Evolutionary conservation across 2,113 vertebrate genomes (phyloP).

Genomic region (Ctenomys sociabilis): DNA sequence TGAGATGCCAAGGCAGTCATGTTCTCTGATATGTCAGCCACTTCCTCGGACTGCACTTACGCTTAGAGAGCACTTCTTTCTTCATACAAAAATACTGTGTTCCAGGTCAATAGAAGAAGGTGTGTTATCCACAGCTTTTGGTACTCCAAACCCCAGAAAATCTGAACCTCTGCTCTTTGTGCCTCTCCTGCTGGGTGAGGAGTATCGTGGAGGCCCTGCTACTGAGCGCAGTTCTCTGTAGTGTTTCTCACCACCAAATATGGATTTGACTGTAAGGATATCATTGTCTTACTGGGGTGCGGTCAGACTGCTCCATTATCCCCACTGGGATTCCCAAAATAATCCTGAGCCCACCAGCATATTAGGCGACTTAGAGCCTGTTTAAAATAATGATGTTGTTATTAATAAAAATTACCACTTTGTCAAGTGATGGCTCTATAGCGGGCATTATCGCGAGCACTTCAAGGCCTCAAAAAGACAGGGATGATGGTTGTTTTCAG

Average conservation of each 20-base stretch:
- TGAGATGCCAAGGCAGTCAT: background rate
- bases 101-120: background rate
- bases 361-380: background rate
- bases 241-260: background rate
- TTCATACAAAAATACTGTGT: background rate
- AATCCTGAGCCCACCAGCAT: background rate
- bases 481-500: too few relatives aligned
- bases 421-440: background rate
- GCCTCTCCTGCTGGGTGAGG: fast-evolving
- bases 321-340: background rate
- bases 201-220: fast-evolving
- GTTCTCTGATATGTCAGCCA: background rate
- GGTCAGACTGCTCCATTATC: too few relatives aligned
- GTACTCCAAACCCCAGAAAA: fast-evolving
- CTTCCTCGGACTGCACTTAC: background rate
- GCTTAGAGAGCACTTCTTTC: background rate
- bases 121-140: background rate
- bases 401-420: background rate
- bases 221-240: fast-evolving
- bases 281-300: too few relatives aligned
- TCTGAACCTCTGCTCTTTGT: fast-evolving
- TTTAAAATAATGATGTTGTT: background rate
- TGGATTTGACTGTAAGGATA: background rate
- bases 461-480: background rate
- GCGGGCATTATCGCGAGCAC: background rate